Base-by-base conservation (phyloP, 2,888 invertebrate genomes). In the Noctua janthe region DNA sequence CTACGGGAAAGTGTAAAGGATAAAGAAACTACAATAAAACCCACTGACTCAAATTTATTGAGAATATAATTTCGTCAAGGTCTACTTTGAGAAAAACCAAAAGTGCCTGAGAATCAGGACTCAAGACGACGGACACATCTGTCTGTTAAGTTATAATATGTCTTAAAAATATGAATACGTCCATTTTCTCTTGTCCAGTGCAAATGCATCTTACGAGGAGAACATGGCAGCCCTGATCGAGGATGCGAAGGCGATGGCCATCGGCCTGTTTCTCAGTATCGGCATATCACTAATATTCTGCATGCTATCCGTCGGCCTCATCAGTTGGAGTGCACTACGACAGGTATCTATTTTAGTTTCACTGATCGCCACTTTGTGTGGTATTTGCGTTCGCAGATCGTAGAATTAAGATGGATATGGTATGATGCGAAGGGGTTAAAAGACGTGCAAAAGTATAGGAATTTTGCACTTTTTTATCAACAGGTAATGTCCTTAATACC, bases 281-380 rank as follows among this genome's bases (percentile, higher is more conserved):
- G 91, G 84, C 0, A 84, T 96, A 11, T 94, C 95, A 0, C 89
- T 96, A 1, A 10, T 93, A 11, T 91, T 95, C 71, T 95, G 95
- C 86, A 95, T 97, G 73, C 86, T 97, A 5, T 97, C 97, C 39
- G 97, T 98, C 1, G 96, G 96, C n/a, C 94, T 97, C 39, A 94
- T 98, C 78, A 97, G 97, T 89, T 97, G 97, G 94, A 97, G 97
- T 81, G 97, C 98, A 0, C 94, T 97, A 74, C 94, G 96, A 90
- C 97, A 97, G 95, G 97, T 97, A 91, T 70, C 29, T 73, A 70
- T 59, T 78, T 74, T 51, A n/a, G 54, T 66, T 72, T 43, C 15
- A 10, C 51, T 77, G 54, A 62, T 43, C 49, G 29, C 13, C 43
- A 47, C 17, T 69, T 71, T 23, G 20, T 23, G 15, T 70, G 29